Evolutionary conservation across 2,113 vertebrate genomes (phyloP).

Genomic region (Gasterosteus nipponicus): DNA sequence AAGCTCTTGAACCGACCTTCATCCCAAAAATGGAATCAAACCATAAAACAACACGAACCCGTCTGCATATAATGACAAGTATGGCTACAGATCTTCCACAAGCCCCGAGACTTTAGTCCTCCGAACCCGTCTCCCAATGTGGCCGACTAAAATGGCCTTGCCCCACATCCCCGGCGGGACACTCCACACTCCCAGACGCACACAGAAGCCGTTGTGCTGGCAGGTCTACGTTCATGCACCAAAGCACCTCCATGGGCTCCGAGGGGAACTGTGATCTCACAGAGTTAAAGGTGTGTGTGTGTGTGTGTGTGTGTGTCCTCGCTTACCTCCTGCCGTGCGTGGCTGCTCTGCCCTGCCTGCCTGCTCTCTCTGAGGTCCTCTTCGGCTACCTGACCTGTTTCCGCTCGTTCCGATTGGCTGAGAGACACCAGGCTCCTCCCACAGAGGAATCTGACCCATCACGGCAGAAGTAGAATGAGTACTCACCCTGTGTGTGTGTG

Average conservation of each 20-base stretch:
- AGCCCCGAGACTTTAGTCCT: conserved; percentile 22
- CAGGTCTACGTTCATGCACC: conserved; percentile 16
- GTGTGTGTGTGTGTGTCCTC: conserved; percentile 42
- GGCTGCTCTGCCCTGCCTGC: conserved; percentile 67
- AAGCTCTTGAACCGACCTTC: neutral
- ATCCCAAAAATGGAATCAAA: neutral
- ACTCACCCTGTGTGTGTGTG: conserved; percentile 21
- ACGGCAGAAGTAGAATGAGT: conserved; percentile 52
- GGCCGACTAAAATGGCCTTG: conserved; percentile 65
- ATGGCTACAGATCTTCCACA: conserved; percentile 3
- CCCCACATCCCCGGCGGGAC: conserved; percentile 64
- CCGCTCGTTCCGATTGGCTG: conserved; percentile 67
- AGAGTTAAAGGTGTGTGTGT: conserved; percentile 55
- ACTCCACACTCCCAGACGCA: conserved; percentile 35
- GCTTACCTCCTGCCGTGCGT: conserved; percentile 72
- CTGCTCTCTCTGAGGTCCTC: conserved; percentile 71
- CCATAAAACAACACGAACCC: neutral
- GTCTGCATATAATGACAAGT: neutral
- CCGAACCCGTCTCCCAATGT: conserved; percentile 41
- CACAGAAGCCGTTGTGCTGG: neutral
- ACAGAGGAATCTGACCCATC: conserved; percentile 49
- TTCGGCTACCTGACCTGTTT: conserved; percentile 77
- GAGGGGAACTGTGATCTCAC: conserved; percentile 39
- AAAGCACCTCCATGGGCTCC: conserved; percentile 12
- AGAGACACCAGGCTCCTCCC: conserved; percentile 64